Evolutionary conservation across 2,797 vertebrate genomes (phyloP), one percentile per base, ranked within the genome.

Genomic region (Chrysocyon brachyurus): DNA sequence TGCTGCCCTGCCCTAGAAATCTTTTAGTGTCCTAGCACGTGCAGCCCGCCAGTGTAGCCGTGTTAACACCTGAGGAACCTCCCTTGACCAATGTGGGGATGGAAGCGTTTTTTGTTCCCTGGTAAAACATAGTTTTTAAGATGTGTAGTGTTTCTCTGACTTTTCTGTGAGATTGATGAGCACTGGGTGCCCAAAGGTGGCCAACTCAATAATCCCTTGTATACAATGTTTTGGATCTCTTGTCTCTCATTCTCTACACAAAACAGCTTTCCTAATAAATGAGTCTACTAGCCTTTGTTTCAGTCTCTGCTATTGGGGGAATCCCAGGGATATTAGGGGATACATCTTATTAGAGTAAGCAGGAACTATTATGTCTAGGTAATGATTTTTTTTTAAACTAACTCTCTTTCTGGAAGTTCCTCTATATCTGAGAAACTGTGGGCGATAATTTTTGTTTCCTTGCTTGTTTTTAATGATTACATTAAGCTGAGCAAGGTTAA

Each of bases 201-300:
- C 6, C 0, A 0, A 22, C 3, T 72, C 36, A n/a, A 3, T 72
- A 33, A 70, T 15, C 90, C 31, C 0, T 8, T 16, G 1, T 6
- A 66, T 28, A 11, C 6, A 14, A 1, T 10, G 4, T 77, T 91
- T 86, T 64, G 2, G 0, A 77, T 70, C 2, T 16, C 24, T 57
- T 49, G 22, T n/a, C 22, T 90, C 8, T 91, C 6, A 28, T 88
- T 91, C 4, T 33, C 28, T 75, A 24, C 1, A 40, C 24, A 17
- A 63, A 33, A 46, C 73, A 54, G 10, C 5, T 70, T 78, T 88
- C 9, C 15, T 49, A 79, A 63, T 40, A 66, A 90, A 59, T 15
- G 36, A 31, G 0, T 7, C 31, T 59, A 54, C 2, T 10, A 36
- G 6, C 10, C 4, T 90, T 36, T 91, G 26, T 52, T 64, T 63